A percentile compares a stretch with the other conserved stretches of the same genome.
Conservation (phyloP, 35 echinoderm and acorn worm genomes). For the Ophiothrix spiculata region DNA sequence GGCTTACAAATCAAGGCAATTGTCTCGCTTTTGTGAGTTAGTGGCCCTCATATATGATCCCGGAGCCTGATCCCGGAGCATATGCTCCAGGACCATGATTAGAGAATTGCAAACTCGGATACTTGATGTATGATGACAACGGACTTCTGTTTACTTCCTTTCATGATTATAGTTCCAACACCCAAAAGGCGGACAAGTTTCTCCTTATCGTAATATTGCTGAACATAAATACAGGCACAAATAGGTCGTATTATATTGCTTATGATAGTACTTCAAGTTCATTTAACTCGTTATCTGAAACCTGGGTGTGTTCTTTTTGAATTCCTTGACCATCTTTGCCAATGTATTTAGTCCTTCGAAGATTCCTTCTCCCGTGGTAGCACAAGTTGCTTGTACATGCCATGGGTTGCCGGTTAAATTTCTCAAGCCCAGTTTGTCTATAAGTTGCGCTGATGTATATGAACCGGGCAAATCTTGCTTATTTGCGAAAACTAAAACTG, state of each 20-base stretch:
- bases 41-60: too few relatives aligned
- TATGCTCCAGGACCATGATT: too few relatives aligned
- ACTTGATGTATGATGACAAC: neutral
- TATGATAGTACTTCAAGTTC: neutral
- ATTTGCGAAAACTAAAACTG: constrained; percentile 80
- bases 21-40: too few relatives aligned
- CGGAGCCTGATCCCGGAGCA: too few relatives aligned
- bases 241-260: neutral
- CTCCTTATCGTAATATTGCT: neutral
- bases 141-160: neutral
- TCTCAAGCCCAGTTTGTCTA: constrained; percentile 47
- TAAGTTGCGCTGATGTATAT: constrained; percentile 45
- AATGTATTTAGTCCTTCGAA: constrained; percentile 62
- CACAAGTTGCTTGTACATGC: constrained; percentile 81
- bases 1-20: too few relatives aligned
- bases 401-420: constrained; percentile 57
- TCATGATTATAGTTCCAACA: neutral
- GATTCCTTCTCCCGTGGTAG: constrained; percentile 71
- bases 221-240: neutral
- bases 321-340: constrained; percentile 75
- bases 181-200: neutral
- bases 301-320: constrained; percentile 28
- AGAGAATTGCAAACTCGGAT: too few relatives aligned
- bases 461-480: constrained; percentile 90
- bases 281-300: neutral